Conservation (phyloP, 2,888 invertebrate species). For the Drosophila longiperda region DNA sequence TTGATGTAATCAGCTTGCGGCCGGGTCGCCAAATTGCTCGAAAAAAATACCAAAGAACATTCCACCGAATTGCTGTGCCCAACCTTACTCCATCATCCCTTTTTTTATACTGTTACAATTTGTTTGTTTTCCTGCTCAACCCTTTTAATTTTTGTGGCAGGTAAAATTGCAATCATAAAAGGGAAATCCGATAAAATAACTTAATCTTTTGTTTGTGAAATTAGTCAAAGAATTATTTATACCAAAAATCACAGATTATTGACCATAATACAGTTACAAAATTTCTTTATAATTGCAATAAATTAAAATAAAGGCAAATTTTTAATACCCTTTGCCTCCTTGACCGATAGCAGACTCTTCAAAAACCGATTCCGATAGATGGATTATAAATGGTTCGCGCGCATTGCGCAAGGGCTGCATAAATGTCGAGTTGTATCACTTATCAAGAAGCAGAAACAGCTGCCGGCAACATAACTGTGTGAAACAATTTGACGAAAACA, state of each 20-base stretch:
- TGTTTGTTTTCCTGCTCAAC: slow-evolving; percentile 51
- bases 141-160: slow-evolving; percentile 57
- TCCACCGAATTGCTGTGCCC: slow-evolving; percentile 60
- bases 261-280: too few relatives aligned
- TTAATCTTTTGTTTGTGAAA: slow-evolving; percentile 21
- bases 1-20: slow-evolving; percentile 81
- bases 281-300: not conserved
- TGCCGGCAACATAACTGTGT: slow-evolving; percentile 11
- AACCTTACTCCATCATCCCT: slow-evolving; percentile 22
- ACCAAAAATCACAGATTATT: not conserved
- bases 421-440: not conserved
- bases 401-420: slow-evolving; percentile 34
- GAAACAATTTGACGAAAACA: not conserved
- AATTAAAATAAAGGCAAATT: not conserved
- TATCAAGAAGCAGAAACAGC: slow-evolving; percentile 36
- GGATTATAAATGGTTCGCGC: slow-evolving; percentile 15
- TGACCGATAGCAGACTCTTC: not conserved
- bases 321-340: not conserved
- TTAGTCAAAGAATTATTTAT: not conserved
- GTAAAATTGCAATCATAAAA: slow-evolving; percentile 41
- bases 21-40: slow-evolving; percentile 66
- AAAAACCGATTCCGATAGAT: slow-evolving; percentile 34
- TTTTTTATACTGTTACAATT: slow-evolving; percentile 55
- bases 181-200: slow-evolving; percentile 39
- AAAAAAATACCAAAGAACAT: slow-evolving; percentile 55